phyloP scores from a whole-genome alignment of 2,888 invertebrate genomes.

The Drymonia ruficornis region DNA sequence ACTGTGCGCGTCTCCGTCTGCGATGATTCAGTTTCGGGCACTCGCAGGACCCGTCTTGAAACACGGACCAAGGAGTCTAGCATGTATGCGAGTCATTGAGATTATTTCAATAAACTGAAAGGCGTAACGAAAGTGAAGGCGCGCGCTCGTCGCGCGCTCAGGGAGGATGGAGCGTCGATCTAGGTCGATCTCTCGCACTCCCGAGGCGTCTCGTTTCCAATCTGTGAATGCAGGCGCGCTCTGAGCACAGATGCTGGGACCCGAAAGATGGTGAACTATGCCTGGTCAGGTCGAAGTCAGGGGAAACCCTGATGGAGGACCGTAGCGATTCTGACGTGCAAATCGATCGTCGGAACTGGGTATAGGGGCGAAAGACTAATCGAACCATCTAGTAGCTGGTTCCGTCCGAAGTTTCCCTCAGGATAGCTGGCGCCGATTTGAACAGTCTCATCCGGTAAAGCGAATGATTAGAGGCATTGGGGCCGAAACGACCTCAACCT shows the following conservation, averaged over 20 bases:
- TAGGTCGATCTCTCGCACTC: conserved; percentile 77
- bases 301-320: conserved; percentile 89
- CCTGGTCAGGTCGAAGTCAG: no score
- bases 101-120: conserved; percentile 74
- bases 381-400: no score
- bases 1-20: conserved; percentile 58
- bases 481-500: no score
- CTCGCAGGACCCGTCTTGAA: conserved; percentile 89
- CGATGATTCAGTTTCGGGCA: conserved; percentile 71
- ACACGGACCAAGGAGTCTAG: conserved; percentile 64
- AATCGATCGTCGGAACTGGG: no score
- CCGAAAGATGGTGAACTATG: conserved; percentile 91
- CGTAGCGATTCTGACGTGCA: conserved; percentile 91
- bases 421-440: no score
- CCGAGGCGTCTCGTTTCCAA: conserved; percentile 83
- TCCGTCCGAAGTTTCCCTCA: no score
- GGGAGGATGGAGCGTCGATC: conserved; percentile 73
- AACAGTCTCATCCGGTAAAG: no score
- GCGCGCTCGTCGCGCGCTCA: no score
- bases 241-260: conserved; percentile 88
- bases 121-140: conserved; percentile 89
- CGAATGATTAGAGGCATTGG: no score
- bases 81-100: conserved; percentile 89
- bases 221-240: conserved; percentile 77
- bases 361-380: no score